Base-by-base conservation (phyloP, 2,888 invertebrate species). In the Volucella inanis region DNA sequence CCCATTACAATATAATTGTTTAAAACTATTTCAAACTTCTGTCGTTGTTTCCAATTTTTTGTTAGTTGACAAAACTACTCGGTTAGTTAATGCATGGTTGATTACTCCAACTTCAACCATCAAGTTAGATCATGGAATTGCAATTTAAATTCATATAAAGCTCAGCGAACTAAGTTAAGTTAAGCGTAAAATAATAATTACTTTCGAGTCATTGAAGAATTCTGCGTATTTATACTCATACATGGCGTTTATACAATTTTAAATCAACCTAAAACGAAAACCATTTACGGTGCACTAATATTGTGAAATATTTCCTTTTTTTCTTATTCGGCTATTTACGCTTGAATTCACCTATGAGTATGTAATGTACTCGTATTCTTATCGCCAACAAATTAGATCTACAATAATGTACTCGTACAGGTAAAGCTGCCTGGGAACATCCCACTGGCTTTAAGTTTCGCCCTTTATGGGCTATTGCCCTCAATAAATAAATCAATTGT, bases 141-240 rank as follows among this genome's bases (percentile, higher is more conserved):
- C 14, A 57, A 55, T 38, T 31, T 31, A 41, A 45, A 61, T 45
- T n/a, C 49, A 43, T 49, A 14, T 12, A 52, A 65, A 65, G 39
- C 31, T 68, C 68, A 61, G 15, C 41, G 31, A 31, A 31, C 38
- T 6, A 10, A 52, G 65, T 65, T 65, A 41, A 65, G 65, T 52
- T 65, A 70, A 70, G 62, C 77, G 55, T 62, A 55, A 55, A 45
- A 45, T 10, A 68, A 59, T 65, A 67, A 52, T 49, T 49, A 50
- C 31, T 57, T 47, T 38, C 6, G 38, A 64, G 38, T 12, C 64
- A 49, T 49, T 11, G 49, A 11, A 41, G 62, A 62, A n/a, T 22
- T n/a, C 10, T 47, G 18, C 43, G 14, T 38, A 59, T 4, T 45
- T 45, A n/a, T n/a, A 31, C 31, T 31, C 31, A 6, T 31, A 31